Evolutionary conservation across 2,888 invertebrate genomes (phyloP).

Genomic region (Acanthosepion pharaonis): DNA sequence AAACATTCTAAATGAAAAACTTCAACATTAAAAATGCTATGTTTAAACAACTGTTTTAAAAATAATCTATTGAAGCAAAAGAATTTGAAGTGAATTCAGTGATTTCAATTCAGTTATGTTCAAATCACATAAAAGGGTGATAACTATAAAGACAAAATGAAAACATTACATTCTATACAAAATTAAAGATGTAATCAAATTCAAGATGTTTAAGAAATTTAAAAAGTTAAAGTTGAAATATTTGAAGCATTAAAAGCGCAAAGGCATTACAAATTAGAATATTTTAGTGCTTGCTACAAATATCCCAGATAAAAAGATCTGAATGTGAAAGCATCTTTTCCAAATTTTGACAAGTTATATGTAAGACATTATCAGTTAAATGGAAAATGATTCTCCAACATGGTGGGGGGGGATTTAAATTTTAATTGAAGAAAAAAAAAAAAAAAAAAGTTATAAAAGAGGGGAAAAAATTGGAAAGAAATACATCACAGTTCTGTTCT

Average conservation of each 20-base stretch:
- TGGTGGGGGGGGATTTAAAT: neutral
- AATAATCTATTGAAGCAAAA: neutral
- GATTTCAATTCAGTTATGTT: neutral
- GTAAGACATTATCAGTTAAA: constrained; percentile 40
- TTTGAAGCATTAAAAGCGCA: neutral
- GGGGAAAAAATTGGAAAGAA: neutral
- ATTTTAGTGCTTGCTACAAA: neutral
- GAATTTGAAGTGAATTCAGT: neutral
- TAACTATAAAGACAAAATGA: neutral
- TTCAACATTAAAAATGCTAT: neutral
- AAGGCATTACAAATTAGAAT: constrained; percentile 6
- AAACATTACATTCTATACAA: neutral
- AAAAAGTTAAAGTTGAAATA: no score
- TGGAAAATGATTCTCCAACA: constrained; percentile 36
- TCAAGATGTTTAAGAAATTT: no score
- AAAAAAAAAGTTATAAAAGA: neutral
- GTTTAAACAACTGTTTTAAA: neutral
- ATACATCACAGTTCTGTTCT: constrained; percentile 39
- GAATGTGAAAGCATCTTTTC: constrained; percentile 33
- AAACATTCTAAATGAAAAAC: neutral
- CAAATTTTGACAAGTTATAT: no score
- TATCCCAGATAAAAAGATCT: neutral
- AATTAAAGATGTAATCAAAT: neutral
- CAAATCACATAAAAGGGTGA: neutral
- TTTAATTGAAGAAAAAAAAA: constrained; percentile 24